phyloP scores from a whole-genome alignment of 1,140 invertebrate genomes.

The Neodiprion lecontei region DNA sequence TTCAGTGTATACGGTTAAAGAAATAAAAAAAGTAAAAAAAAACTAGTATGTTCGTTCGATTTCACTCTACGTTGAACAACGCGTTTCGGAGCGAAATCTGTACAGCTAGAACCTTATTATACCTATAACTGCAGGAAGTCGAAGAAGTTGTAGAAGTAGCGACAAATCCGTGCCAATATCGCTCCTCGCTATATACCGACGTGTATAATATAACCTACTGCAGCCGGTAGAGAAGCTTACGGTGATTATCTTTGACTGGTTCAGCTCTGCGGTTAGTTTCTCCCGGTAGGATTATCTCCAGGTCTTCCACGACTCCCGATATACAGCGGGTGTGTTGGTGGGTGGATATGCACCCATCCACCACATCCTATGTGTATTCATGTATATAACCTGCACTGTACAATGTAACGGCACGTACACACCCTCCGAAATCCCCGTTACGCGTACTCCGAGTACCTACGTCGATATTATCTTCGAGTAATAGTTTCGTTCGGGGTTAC shows the following conservation, averaged over 20 bases:
- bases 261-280: conserved; percentile 49
- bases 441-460: too few relatives aligned
- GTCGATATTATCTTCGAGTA: too few relatives aligned
- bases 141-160: conserved; percentile 5
- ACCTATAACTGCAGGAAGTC: too few relatives aligned
- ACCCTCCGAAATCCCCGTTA: too few relatives aligned
- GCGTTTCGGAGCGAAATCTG: too few relatives aligned
- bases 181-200: neutral
- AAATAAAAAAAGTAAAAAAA: too few relatives aligned
- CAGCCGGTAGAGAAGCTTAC: conserved; percentile 35
- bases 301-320: conserved; percentile 30
- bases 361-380: conserved; percentile 16
- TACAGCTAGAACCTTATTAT: too few relatives aligned
- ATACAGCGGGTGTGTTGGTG: neutral
- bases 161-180: conserved; percentile 16
- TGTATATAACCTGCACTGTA: conserved; percentile 44
- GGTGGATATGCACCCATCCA: conserved; percentile 11
- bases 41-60: too few relatives aligned
- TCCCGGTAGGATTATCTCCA: conserved; percentile 49
- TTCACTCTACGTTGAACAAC: too few relatives aligned
- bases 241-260: conserved; percentile 57
- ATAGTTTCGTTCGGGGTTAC: too few relatives aligned
- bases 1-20: too few relatives aligned
- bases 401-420: too few relatives aligned
- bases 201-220: neutral